These are phyloP conservation scores for Pavo muticus DNA, from an alignment of 2,113 vertebrate genomes.

Conservation along the genomic window DNA sequence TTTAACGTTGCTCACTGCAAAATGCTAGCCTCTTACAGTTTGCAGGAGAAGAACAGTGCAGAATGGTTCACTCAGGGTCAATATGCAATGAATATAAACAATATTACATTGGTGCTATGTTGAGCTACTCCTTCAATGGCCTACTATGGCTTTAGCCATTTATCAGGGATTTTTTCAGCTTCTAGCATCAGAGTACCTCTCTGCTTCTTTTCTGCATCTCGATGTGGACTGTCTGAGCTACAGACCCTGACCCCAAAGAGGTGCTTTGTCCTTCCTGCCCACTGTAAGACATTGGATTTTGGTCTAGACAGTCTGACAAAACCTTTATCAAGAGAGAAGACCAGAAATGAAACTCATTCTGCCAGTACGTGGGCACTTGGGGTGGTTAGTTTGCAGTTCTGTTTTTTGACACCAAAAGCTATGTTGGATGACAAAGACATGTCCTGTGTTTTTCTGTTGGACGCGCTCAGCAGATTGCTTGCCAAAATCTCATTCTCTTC, in stretches of 20 bases:
- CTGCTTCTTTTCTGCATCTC: neutral
- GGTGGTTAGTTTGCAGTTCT: neutral
- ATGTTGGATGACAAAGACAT: fast-evolving
- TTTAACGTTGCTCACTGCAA: neutral
- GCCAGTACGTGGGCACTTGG: neutral
- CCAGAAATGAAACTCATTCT: fast-evolving
- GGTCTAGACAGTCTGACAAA: neutral
- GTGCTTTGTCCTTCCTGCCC: neutral
- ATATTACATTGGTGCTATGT: neutral
- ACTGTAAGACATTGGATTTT: neutral
- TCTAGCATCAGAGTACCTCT: neutral
- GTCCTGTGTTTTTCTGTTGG: fast-evolving
- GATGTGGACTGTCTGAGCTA: neutral
- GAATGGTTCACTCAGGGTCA: neutral
- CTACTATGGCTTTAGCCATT: neutral
- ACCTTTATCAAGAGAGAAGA: neutral
- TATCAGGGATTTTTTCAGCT: neutral
- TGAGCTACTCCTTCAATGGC: neutral
- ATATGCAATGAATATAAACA: neutral
- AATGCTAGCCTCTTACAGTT: neutral
- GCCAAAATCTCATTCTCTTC: neutral
- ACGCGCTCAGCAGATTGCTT: neutral
- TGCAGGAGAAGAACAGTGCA: neutral
- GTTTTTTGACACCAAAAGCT: neutral
- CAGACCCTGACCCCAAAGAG: neutral